Percentiles rank a stretch among this genome's conserved stretches.
These are phyloP conservation scores for Drosophila pandora DNA, from an alignment of 1,140 invertebrate species.

Conservation along the genomic window DNA sequence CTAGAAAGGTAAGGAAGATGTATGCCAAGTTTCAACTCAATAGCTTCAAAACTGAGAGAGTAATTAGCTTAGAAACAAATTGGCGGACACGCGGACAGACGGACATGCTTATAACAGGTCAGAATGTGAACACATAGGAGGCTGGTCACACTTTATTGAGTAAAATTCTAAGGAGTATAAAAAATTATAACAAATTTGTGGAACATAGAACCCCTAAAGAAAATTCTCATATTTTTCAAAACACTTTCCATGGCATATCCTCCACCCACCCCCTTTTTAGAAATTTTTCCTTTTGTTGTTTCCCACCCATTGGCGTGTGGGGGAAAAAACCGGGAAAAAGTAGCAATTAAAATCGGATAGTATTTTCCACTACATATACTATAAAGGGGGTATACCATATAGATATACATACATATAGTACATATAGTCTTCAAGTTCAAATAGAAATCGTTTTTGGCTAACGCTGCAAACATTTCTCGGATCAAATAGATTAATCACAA, in stretches of 20 bases:
- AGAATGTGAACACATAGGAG: too few species aligned
- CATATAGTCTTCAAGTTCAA: conserved; percentile 68
- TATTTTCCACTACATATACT: conserved; percentile 22
- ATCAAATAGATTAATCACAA: conserved; percentile 80
- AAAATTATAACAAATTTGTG: conserved; percentile 23
- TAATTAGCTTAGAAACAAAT: too few species aligned
- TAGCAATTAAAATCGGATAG: conserved; percentile 62
- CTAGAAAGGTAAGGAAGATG: too few species aligned
- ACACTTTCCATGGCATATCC: conserved; percentile 17
- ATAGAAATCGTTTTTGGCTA: conserved; percentile 73
- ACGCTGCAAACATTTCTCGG: conserved; percentile 47
- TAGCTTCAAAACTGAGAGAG: too few species aligned
- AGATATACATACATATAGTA: not conserved
- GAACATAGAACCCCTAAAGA: conserved; percentile 17
- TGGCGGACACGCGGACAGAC: too few species aligned
- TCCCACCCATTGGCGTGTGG: not conserved
- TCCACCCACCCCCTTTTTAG: not conserved
- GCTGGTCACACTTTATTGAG: too few species aligned
- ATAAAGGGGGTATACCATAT: conserved; percentile 5
- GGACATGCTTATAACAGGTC: too few species aligned
- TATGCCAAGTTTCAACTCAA: too few species aligned
- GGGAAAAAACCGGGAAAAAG: conserved; percentile 15
- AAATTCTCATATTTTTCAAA: conserved; percentile 19
- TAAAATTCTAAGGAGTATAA: not conserved
- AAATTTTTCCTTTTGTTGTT: conserved; percentile 35